Evolutionary conservation across 2,113 vertebrate genomes (phyloP).

Genomic region (Oreochromis aureus): DNA sequence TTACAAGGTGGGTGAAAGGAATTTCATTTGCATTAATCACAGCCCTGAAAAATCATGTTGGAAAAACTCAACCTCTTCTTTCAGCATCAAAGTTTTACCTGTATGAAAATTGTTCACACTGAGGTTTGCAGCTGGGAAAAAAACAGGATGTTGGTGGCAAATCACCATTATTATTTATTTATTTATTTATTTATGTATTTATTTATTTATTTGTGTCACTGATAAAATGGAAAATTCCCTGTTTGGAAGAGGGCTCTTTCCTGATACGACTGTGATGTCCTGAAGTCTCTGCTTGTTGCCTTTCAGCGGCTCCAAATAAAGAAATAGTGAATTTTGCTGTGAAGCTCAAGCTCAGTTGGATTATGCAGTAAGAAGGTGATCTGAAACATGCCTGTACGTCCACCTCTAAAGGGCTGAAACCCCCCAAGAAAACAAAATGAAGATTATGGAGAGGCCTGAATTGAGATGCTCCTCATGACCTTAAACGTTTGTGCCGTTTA

Average conservation of each 20-base stretch:
- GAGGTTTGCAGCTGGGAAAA: neutral
- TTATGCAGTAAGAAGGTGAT: neutral
- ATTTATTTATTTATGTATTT: neutral
- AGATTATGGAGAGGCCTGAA: rapidly evolving
- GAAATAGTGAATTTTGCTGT: too few relatives aligned
- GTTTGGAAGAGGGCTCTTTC: neutral
- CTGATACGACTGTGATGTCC: neutral
- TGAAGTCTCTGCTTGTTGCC: neutral
- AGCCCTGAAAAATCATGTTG: neutral
- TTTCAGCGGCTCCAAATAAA: neutral
- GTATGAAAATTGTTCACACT: neutral
- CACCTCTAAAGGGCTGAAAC: neutral
- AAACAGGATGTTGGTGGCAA: neutral
- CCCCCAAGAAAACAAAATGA: neutral
- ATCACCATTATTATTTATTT: neutral
- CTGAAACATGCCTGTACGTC: neutral
- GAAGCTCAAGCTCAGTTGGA: neutral
- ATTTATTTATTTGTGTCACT: neutral
- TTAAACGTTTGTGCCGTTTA: neutral
- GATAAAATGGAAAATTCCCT: neutral
- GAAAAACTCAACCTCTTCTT: neutral
- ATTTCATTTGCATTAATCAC: neutral
- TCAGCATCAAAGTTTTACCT: neutral
- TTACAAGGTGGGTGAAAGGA: neutral
- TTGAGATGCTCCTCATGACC: neutral